Conservation (phyloP, 1,140 invertebrate genomes). For the Maconellicoccus hirsutus region DNA sequence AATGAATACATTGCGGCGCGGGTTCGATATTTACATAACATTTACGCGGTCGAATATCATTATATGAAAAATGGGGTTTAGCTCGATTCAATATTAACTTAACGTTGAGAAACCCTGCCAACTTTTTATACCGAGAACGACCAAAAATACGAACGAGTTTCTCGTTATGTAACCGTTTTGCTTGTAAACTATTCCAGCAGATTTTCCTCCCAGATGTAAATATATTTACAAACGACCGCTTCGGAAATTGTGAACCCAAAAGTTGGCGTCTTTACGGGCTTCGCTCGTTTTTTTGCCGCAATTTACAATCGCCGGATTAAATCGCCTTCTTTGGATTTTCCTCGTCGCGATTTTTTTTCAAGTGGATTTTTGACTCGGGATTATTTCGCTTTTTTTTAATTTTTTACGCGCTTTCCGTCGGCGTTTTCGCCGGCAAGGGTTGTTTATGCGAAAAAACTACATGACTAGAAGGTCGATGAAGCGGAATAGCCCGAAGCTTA, state of each 20-base stretch:
- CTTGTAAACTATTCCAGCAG: background rate
- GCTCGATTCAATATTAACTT: background rate
- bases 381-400: too few relatives aligned
- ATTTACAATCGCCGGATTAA: background rate
- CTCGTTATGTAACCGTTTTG: conserved; percentile 1
- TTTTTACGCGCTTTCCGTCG: too few relatives aligned
- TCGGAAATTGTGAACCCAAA: conserved; percentile 3
- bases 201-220: conserved; percentile 8
- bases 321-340: background rate
- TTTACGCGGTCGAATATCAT: conserved; percentile 2
- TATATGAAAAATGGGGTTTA: background rate
- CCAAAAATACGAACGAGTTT: background rate
- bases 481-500: too few relatives aligned
- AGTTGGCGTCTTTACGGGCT: conserved; percentile 1
- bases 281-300: background rate
- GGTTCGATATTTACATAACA: background rate
- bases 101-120: background rate
- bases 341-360: background rate
- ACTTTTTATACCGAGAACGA: background rate
- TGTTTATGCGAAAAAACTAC: too few relatives aligned
- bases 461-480: too few relatives aligned
- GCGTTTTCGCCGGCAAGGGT: too few relatives aligned
- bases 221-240: conserved; percentile 2
- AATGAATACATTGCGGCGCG: too few relatives aligned
- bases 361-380: background rate